Evolutionary conservation across 2,797 vertebrate genomes (phyloP).

Genomic region (Menidia menidia): DNA sequence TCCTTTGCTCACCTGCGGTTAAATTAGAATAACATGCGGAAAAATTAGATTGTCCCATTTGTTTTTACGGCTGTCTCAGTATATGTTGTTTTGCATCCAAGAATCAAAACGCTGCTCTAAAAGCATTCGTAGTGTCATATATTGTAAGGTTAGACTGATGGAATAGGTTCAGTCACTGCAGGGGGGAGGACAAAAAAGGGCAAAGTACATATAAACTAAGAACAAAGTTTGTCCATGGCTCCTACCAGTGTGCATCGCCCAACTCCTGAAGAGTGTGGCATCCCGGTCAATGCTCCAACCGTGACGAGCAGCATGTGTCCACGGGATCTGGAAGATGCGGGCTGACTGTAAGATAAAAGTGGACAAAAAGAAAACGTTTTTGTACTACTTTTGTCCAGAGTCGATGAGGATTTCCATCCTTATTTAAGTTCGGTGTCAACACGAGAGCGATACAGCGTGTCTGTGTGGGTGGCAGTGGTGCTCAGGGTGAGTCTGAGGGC

Average conservation of each 20-base stretch:
- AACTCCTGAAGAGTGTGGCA: slow-evolving; percentile 85
- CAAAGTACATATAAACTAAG: not conserved
- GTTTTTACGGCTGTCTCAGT: not conserved
- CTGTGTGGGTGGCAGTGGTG: not conserved
- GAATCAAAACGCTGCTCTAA: not conserved
- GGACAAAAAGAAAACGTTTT: not conserved
- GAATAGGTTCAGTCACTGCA: not conserved
- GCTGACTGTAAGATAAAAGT: slow-evolving; percentile 63
- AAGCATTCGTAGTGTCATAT: not conserved
- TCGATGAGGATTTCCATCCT: not conserved
- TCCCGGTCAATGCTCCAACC: slow-evolving; percentile 86
- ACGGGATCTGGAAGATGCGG: slow-evolving; percentile 85
- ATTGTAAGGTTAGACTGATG: not conserved
- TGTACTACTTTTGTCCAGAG: not conserved
- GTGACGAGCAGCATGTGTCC: slow-evolving; percentile 86
- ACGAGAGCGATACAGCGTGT: not conserved
- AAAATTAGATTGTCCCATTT: not conserved
- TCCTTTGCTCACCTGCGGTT: not conserved
- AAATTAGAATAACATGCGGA: not conserved
- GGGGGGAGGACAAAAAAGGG: not conserved
- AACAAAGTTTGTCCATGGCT: slow-evolving; percentile 3
- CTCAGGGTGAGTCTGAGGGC: not conserved
- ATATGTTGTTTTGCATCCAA: not conserved
- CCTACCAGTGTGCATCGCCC: slow-evolving; percentile 87
- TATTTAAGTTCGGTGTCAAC: not conserved